Evolutionary conservation across 1,140 invertebrate genomes (phyloP), one percentile per base, ranked within the genome.

Genomic region (Leptoteleia sp.): DNA sequence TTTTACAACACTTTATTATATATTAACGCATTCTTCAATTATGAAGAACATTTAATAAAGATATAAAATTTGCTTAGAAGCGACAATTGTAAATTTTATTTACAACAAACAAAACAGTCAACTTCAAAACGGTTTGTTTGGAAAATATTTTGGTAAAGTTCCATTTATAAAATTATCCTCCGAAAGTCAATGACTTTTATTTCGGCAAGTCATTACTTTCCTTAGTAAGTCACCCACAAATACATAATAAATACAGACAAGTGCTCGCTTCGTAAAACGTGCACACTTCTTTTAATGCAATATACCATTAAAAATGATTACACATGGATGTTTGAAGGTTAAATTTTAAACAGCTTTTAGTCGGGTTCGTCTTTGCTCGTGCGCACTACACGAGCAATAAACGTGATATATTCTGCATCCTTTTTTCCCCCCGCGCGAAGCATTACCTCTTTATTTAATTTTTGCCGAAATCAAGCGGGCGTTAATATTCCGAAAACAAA

Each of bases 391-490:
- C 19, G 19, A 13, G 33, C 43, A 62, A 62, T 62, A 62, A 62
- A 37, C 43, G 22, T 62, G 22, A 62, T 48, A 62, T 62, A 62
- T 62, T 62, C 9, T 48, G 19, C 35, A 38, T 62, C 57, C 48
- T 48, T 29, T 42, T 62, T 62, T n/a, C n/a, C n/a, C n/a, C n/a
- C 42, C 31, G 11, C 3, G 17, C 31, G 7, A 38, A 62, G 31
- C 57, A 62, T 62, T 62, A 48, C 48, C 43, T 62, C 43, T 47
- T 61, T 62, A 19, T 62, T 62, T 62, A 62, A 62, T 48, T 62
- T 62, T 61, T 47, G 47, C 42, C 42, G 29, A 43, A 57, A 57
- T 15, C 15, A 31, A 9, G 38, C 54, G 13, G 17, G 11, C 31
- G 42, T 61, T 61, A 35, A 61, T 27, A 25, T 8, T 15, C 8